Conservation (phyloP, 2,888 invertebrate species). For the Drosophila demipolita region DNA sequence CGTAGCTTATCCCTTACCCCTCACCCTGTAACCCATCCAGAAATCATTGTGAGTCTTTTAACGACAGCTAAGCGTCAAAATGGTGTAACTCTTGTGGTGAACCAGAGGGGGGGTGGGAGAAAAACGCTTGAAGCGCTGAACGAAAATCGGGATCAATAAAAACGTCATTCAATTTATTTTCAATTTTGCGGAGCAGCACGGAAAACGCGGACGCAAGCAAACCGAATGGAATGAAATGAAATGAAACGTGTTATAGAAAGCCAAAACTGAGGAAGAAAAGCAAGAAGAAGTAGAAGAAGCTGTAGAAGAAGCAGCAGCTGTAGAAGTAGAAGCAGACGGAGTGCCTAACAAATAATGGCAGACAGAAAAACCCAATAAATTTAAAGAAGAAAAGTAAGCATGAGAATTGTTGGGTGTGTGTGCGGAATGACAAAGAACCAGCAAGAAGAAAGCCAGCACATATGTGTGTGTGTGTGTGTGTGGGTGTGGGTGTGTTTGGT, state of each 20-base stretch:
- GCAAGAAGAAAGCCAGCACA: constrained; percentile 30
- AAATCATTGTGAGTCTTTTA: constrained; percentile 17
- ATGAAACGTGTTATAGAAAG: constrained; percentile 31
- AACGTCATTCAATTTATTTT: constrained; percentile 81
- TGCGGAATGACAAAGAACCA: constrained; percentile 62
- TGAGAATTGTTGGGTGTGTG: constrained; percentile 25
- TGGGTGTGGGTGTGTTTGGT: constrained; percentile 17
- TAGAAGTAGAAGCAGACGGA: constrained; percentile 12
- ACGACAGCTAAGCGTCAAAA: constrained; percentile 77
- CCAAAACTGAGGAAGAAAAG: background rate
- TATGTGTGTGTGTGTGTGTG: constrained; percentile 22
- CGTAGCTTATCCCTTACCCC: background rate
- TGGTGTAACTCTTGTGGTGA: constrained; percentile 36
- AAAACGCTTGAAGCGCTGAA: constrained; percentile 44
- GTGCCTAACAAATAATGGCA: constrained; percentile 77
- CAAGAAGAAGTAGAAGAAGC: background rate
- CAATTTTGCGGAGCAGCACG: constrained; percentile 68
- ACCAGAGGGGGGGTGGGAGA: constrained; percentile 2
- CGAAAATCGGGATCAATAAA: constrained; percentile 80
- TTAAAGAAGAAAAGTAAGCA: constrained; percentile 73
- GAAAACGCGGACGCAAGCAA: constrained; percentile 6
- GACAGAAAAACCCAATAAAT: constrained; percentile 80
- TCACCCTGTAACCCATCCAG: background rate
- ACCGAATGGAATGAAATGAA: constrained; percentile 53
- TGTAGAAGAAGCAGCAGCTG: background rate